A percentile compares a stretch with the other conserved stretches of the same genome.
Evolutionary conservation across 2,797 vertebrate genomes (phyloP).

Genomic region (Halcyon badia): DNA sequence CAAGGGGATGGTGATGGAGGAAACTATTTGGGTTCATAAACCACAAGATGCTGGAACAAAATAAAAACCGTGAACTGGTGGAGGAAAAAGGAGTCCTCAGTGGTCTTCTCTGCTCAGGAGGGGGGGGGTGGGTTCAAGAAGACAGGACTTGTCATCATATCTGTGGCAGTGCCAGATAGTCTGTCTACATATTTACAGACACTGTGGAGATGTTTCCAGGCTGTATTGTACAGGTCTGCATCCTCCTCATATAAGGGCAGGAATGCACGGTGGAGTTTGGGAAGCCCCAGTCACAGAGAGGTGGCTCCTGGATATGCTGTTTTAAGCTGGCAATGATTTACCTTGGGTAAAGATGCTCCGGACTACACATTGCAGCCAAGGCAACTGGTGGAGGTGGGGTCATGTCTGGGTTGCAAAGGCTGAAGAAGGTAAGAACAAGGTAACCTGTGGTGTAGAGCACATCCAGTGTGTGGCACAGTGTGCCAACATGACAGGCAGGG

Average conservation of each 20-base stretch:
- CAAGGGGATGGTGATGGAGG: not conserved
- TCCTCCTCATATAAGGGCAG: not conserved
- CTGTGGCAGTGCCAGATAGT: rapidly evolving
- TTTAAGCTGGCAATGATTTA: not conserved
- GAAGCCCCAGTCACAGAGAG: not conserved
- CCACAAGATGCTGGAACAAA: not conserved
- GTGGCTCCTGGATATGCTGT: not conserved
- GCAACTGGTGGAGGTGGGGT: not conserved
- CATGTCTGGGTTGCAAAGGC: not conserved
- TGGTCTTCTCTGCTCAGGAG: not conserved
- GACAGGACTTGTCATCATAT: not conserved
- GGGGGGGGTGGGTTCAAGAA: not conserved
- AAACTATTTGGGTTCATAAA: not conserved
- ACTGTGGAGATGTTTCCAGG: not conserved
- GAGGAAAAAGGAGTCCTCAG: not conserved
- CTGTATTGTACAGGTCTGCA: not conserved
- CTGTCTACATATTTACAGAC: not conserved
- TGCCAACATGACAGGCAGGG: not conserved
- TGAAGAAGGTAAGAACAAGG: not conserved
- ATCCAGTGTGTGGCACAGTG: not conserved
- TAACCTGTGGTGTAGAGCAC: not conserved
- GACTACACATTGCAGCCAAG: not conserved
- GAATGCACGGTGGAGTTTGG: not conserved
- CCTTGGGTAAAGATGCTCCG: not conserved
- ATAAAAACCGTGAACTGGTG: not conserved